Evolutionary conservation across 2,888 invertebrate species (phyloP).

Genomic region (Eupithecia insigniata): DNA sequence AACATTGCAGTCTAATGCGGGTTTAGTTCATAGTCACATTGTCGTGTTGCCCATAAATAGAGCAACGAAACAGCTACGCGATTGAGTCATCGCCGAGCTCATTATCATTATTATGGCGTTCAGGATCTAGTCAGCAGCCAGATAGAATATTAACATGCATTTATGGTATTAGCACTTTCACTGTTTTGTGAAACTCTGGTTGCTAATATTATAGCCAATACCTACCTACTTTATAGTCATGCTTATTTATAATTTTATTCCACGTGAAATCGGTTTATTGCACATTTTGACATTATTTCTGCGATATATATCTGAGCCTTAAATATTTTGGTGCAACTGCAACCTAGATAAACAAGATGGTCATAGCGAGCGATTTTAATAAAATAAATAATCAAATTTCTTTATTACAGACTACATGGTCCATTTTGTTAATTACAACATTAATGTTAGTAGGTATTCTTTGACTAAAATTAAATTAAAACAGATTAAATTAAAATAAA

Average conservation of each 20-base stretch:
- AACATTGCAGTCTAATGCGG: conserved; percentile 38
- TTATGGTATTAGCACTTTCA: conserved; percentile 46
- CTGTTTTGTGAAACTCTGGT: conserved; percentile 38
- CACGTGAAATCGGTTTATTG: background rate
- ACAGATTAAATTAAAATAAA: no score
- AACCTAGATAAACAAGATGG: background rate
- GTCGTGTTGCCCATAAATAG: conserved; percentile 39
- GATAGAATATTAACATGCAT: conserved; percentile 32
- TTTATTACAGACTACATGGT: no score
- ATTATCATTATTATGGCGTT: conserved; percentile 33
- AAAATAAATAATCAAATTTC: no score
- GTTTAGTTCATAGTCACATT: conserved; percentile 26
- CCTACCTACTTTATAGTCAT: background rate
- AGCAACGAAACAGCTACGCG: conserved; percentile 22
- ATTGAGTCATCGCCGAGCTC: conserved; percentile 30
- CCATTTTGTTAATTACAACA: no score
- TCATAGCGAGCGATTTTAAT: background rate
- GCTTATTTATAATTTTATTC: background rate
- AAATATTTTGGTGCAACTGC: background rate
- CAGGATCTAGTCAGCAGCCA: conserved; percentile 16
- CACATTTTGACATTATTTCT: background rate
- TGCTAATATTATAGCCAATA: conserved; percentile 25
- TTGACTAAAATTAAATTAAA: no score
- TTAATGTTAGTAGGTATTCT: no score
- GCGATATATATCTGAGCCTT: background rate